Evolutionary conservation across 2,797 vertebrate species (phyloP).

Genomic region (Anguilla anguilla): DNA sequence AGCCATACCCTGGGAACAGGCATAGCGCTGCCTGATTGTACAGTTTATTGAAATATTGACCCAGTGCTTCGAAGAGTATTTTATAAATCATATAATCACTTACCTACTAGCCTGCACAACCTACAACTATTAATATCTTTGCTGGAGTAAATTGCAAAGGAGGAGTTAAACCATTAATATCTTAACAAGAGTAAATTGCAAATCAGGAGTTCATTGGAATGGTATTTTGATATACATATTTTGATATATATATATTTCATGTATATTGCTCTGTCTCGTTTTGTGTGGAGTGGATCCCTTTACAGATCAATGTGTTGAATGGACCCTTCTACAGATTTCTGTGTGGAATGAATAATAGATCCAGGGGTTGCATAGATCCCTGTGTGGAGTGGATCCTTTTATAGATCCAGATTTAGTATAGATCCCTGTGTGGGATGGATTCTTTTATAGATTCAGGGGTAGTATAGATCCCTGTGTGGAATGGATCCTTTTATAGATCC

Average conservation of each 20-base stretch:
- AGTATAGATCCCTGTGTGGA: background rate
- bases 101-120: conserved; percentile 58
- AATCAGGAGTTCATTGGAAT: background rate
- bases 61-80: conserved; percentile 50
- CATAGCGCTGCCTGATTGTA: conserved; percentile 44
- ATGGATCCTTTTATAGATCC: background rate
- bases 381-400: background rate
- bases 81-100: conserved; percentile 55
- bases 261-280: background rate
- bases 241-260: too few relatives aligned
- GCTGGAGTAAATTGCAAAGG: background rate
- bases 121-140: conserved; percentile 26
- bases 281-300: background rate
- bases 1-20: background rate
- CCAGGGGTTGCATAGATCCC: background rate
- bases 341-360: background rate
- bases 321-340: background rate
- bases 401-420: background rate
- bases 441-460: background rate
- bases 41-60: conserved; percentile 70
- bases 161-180: background rate
- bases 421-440: background rate
- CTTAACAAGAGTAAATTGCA: background rate
- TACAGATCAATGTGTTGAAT: background rate
- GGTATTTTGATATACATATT: background rate